These are phyloP conservation scores for Burhinus oedicnemus DNA, from an alignment of 2,113 vertebrate species.

Conservation along the genomic window DNA sequence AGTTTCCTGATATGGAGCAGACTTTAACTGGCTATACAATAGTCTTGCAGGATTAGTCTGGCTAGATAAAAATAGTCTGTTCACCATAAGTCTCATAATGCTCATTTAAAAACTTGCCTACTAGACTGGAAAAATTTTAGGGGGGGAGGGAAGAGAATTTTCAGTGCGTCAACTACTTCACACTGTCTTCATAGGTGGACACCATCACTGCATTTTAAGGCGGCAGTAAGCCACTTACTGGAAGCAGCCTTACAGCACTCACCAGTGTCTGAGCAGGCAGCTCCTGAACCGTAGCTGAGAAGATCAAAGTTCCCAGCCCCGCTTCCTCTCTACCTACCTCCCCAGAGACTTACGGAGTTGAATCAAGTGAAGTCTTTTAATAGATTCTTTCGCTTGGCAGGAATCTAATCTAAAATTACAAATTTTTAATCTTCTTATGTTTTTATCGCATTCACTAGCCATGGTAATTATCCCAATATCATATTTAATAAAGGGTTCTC, in stretches of 20 bases:
- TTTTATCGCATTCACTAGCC: neutral
- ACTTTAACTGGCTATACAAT: neutral
- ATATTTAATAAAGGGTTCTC: neutral
- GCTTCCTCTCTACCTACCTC: neutral
- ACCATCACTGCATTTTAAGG: neutral
- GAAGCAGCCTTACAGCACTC: neutral
- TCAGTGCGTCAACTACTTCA: neutral
- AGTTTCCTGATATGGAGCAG: neutral
- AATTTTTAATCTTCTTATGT: neutral
- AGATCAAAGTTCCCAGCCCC: neutral
- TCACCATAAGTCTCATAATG: neutral
- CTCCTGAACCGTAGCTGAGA: neutral
- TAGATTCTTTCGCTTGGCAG: neutral
- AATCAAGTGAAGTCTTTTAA: neutral
- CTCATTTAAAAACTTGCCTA: neutral
- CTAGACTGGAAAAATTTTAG: neutral
- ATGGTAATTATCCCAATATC: neutral
- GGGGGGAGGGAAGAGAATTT: neutral
- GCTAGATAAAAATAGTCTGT: neutral
- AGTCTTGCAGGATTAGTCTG: neutral
- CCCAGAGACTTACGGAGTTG: neutral
- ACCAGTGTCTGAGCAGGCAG: neutral
- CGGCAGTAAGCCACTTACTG: neutral
- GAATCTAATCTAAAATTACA: neutral
- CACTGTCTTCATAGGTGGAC: rapidly evolving